Base-by-base conservation (phyloP, 2,888 invertebrate species). In the Drosophila maculinotata region DNA sequence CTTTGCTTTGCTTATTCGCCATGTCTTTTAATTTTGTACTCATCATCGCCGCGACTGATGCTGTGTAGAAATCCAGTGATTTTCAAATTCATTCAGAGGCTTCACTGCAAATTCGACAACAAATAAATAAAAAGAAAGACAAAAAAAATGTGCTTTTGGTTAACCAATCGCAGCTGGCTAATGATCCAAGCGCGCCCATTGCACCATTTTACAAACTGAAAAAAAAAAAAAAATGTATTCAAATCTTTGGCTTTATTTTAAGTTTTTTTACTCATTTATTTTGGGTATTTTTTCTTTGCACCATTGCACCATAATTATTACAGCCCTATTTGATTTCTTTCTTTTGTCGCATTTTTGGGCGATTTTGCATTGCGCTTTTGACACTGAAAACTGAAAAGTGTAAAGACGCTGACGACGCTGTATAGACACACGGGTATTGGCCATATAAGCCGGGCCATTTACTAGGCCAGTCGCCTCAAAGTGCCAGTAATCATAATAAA, bases 61-160 rank as follows among this genome's bases (percentile, higher is more conserved):
- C 36, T 56, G 67, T 81, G 87, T 75, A 80, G 87, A 77, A 81
- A 87, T 84, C 75, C 69, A 67, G 75, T 69, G 84, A 81, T 86
- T 69, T 87, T 81, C 77, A 80, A 71, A 83, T 81, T 86, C 84
- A 83, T 74, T 86, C 76, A 81, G 51, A 67, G 54, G 58, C 49
- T 58, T 74, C 30, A 60, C 79, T 79, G 86, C 80, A 82, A 82
- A 79, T 84, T 74, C 79, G 81, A 75, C 52, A 45, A 54, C 45
- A 52, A 20, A 12, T 1, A 30, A 15, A 42, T 15, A 45, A 44
- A 41, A 45, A 58, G 2, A 31, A 48, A 60, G 36, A 70, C 35
- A 66, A 56, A 39, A 63, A 76, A 49, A 65, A 53, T 51, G 35
- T 68, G 68, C 54, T 62, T 56, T 47, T 42, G 52, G 69, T 78